Percentiles rank a stretch among this genome's conserved stretches.
These are phyloP conservation scores for Araneus ventricosus DNA, from an alignment of 1,140 invertebrate species.

Conservation along the genomic window DNA sequence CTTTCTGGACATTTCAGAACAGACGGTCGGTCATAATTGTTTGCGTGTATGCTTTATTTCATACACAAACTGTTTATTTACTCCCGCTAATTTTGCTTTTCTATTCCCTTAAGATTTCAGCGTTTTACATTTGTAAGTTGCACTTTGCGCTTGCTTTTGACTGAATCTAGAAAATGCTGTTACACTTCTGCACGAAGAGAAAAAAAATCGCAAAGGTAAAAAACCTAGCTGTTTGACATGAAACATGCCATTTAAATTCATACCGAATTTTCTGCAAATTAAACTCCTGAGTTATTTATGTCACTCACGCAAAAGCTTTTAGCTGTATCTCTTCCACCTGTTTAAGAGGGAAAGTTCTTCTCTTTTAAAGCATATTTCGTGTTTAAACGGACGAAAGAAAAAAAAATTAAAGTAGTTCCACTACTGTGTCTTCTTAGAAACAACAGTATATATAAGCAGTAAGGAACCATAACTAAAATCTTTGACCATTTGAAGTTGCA, in stretches of 20 bases:
- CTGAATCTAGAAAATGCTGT: not conserved
- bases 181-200: not conserved
- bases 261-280: conserved; percentile 62
- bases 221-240: not conserved
- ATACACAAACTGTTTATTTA: not conserved
- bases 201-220: not conserved
- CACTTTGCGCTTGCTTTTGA: not conserved
- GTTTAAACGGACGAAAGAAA: conserved; percentile 41
- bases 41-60: not conserved
- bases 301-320: conserved; percentile 66
- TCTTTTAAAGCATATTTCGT: conserved; percentile 64
- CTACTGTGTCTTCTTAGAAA: conserved; percentile 35
- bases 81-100: not conserved
- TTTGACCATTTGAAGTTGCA: not conserved
- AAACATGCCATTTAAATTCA: conserved; percentile 46
- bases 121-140: not conserved
- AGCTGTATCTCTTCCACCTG: conserved; percentile 44
- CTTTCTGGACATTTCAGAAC: too few relatives aligned
- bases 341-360: conserved; percentile 25
- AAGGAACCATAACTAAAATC: not conserved
- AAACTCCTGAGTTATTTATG: conserved; percentile 49
- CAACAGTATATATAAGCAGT: conserved; percentile 16
- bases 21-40: not conserved
- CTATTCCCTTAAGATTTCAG: not conserved
- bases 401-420: conserved; percentile 37